Evolutionary conservation across 2,113 vertebrate species (phyloP), one percentile per base, ranked within the genome.

Genomic region (Mesoclemmys tuberculata): DNA sequence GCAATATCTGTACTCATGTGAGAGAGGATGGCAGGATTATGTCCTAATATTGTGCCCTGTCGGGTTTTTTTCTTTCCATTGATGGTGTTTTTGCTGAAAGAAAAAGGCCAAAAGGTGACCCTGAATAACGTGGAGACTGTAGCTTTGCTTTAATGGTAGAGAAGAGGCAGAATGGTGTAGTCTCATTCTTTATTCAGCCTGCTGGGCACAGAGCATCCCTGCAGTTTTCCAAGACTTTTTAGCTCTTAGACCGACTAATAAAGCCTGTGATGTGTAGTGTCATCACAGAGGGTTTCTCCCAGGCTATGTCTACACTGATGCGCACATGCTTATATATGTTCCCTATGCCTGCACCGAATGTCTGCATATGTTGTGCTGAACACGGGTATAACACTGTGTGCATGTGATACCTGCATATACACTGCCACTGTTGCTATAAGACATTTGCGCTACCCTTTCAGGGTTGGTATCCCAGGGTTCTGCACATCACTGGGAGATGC

Each of bases 1-100:
- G 48, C 61, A 92, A 82, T 92, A 94, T 92, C 4, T 29, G 94
- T 85, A 90, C 90, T 71, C 85, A 94, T 48, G 77, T 94, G 29
- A 55, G 90, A 94, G 55, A 94, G 80, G 90, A 87, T 94, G 92
- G 83, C 46, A 89, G 61, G 2, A 16, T 85, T 93, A 48, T 2
- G 6, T 38, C 38, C n/a, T 41, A 74, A 41, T 5, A 2, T 74
- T 74, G 38, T 41, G 22, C 38, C 68, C 41, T 75, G 71, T 26
- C 11, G 44, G 38, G 5, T 38, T 74, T 41, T 41, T 22, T 41
- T 12, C 19, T 74, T 74, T 74, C 68, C 68, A 41, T 41, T 74
- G 19, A 41, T 41, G 19, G 18, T 64, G 31, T 64, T 27, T 16
- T 64, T 64, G 58, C 31, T 64, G 58, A 64, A 35, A 64, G 31